Conservation (phyloP, 2,888 invertebrate species). For the Podotricha telesiphe region DNA sequence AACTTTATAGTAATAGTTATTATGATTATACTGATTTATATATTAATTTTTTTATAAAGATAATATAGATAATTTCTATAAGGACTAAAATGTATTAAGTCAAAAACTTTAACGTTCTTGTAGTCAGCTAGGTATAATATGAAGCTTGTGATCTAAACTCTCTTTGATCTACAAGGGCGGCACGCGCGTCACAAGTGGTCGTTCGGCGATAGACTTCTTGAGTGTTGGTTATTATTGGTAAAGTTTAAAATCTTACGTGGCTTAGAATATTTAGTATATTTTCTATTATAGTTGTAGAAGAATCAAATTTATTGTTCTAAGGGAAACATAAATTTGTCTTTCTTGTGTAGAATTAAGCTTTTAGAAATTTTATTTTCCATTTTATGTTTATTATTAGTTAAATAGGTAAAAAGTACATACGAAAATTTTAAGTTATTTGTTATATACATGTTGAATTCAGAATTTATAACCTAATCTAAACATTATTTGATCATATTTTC, state of each 20-base stretch:
- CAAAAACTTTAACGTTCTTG: not conserved
- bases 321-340: no score
- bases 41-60: no score
- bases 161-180: not conserved
- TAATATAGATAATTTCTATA: not conserved
- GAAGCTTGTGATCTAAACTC: not conserved
- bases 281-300: not conserved
- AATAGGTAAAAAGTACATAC: no score
- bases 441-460: no score
- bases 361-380: no score
- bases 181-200: slow-evolving; percentile 2
- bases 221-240: slow-evolving; percentile 2
- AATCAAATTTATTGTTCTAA: not conserved
- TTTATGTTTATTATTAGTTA: no score
- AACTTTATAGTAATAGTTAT: no score
- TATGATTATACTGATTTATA: no score
- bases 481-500: no score
- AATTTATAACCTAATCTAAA: no score
- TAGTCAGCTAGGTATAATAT: not conserved
- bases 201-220: slow-evolving; percentile 2
- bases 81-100: not conserved
- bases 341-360: no score
- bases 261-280: not conserved
- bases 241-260: not conserved
- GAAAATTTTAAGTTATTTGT: no score